These are phyloP conservation scores for Harpalus rubripes DNA, from an alignment of 2,888 invertebrate genomes.

Conservation along the genomic window DNA sequence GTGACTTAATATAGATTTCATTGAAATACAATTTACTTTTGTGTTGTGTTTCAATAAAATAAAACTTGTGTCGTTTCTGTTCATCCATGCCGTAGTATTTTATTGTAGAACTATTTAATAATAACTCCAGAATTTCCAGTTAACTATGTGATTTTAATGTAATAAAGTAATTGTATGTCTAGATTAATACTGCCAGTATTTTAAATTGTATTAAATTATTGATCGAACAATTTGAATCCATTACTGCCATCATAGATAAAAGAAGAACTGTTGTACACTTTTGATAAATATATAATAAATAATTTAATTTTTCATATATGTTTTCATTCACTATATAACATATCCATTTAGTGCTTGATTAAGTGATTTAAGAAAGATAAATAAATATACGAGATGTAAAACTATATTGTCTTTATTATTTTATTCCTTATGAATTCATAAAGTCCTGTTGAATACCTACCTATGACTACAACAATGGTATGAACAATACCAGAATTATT, in stretches of 20 bases:
- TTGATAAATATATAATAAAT: constrained; percentile 58
- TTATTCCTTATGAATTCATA: too few relatives aligned
- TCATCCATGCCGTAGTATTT: constrained; percentile 54
- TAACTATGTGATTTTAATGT: constrained; percentile 59
- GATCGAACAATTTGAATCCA: constrained; percentile 15
- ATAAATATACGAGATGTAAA: too few relatives aligned
- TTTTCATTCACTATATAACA: background rate
- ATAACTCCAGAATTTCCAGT: constrained; percentile 30
- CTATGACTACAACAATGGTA: too few relatives aligned
- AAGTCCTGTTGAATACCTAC: too few relatives aligned
- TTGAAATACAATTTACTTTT: constrained; percentile 15
- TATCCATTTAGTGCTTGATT: too few relatives aligned
- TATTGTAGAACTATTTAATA: constrained; percentile 61
- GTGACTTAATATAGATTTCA: constrained; percentile 36
- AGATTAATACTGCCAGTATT: constrained; percentile 62
- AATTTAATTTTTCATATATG: constrained; percentile 4
- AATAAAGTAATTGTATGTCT: constrained; percentile 36
- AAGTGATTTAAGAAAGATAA: too few relatives aligned
- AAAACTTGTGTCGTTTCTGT: constrained; percentile 54
- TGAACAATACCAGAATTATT: too few relatives aligned
- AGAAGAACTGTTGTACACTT: constrained; percentile 43
- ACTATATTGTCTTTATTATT: too few relatives aligned
- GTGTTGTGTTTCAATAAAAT: constrained; percentile 34
- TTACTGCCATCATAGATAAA: constrained; percentile 58
- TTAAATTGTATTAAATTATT: constrained; percentile 42